Evolutionary conservation across 2,888 invertebrate genomes (phyloP).

Genomic region (Cheilosia scutellata): DNA sequence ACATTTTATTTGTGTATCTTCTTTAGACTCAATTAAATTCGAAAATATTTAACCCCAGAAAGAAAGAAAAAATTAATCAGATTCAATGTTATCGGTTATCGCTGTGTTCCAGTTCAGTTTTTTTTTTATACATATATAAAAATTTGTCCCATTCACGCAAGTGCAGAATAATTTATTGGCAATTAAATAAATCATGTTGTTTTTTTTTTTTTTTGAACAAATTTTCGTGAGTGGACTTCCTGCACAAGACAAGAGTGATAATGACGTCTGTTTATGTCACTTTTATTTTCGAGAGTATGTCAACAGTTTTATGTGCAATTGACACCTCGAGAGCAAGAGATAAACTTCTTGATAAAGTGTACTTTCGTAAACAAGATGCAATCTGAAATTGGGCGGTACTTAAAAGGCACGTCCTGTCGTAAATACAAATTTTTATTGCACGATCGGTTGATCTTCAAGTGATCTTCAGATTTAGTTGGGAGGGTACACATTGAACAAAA

Average conservation of each 20-base stretch:
- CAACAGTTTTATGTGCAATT: conserved; percentile 25
- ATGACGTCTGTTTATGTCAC: conserved; percentile 28
- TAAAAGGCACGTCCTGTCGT: neutral
- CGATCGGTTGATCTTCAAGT: too few relatives aligned
- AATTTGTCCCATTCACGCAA: conserved; percentile 34
- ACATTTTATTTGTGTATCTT: neutral
- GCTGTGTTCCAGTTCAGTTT: conserved; percentile 13
- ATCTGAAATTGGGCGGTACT: neutral
- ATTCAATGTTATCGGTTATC: conserved; percentile 53
- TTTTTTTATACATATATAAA: neutral
- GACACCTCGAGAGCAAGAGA: conserved; percentile 16
- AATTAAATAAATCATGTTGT: conserved; percentile 45
- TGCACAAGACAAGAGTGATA: conserved; percentile 7
- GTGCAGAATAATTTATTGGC: conserved; percentile 48
- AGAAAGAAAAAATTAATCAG: conserved; percentile 44
- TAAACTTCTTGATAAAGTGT: conserved; percentile 11
- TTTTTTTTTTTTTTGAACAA: neutral
- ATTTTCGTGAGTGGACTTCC: conserved; percentile 21
- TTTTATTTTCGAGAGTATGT: neutral
- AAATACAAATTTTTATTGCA: neutral
- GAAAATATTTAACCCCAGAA: conserved; percentile 31
- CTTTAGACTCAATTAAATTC: neutral
- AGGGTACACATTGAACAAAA: too few relatives aligned
- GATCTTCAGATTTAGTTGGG: too few relatives aligned
- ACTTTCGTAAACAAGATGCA: neutral